Conservation (phyloP, 2,888 invertebrate genomes). For the Syrista parreyssii region DNA sequence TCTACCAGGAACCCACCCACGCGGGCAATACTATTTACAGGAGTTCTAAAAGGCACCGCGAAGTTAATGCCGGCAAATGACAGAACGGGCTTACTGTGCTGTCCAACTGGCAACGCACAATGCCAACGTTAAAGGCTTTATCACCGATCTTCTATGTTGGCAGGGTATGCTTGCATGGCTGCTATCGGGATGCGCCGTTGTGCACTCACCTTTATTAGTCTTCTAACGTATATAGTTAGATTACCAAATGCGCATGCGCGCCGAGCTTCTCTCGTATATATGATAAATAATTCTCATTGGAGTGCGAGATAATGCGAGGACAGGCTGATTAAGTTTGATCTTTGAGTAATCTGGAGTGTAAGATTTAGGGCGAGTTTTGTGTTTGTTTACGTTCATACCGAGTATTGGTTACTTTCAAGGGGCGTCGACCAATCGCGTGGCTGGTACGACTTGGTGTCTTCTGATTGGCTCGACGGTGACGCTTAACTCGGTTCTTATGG, state of each 20-base stretch:
- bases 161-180: background rate
- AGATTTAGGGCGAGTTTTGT: no score
- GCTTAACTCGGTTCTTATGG: no score
- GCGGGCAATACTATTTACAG: background rate
- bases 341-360: no score
- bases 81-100: constrained; percentile 53
- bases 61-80: constrained; percentile 44
- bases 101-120: constrained; percentile 46
- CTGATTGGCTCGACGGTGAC: background rate
- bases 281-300: no score
- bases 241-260: no score
- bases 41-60: background rate
- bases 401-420: background rate
- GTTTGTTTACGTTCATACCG: background rate
- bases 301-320: no score
- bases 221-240: no score
- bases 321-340: no score
- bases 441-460: background rate
- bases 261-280: no score
- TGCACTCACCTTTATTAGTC: constrained; percentile 46
- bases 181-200: constrained; percentile 30
- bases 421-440: background rate
- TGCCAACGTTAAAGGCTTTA: constrained; percentile 44
- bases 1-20: background rate
- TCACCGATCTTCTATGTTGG: constrained; percentile 43